Conservation (phyloP, 2,888 invertebrate species). For the Hemicrepidius hirtus region DNA sequence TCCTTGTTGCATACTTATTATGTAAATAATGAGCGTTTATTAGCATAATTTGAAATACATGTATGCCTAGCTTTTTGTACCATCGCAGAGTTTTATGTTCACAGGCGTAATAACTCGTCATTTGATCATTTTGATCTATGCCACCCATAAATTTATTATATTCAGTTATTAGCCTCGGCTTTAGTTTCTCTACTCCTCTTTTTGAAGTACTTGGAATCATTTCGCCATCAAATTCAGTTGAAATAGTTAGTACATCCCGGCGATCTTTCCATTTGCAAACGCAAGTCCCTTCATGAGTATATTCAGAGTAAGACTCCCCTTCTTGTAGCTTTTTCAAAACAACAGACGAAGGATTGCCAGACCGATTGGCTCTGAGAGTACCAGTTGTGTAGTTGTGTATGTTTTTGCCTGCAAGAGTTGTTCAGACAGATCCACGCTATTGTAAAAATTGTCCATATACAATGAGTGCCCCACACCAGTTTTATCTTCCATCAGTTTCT, state of each 20-base stretch:
- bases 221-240: slow-evolving; percentile 19
- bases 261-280: slow-evolving; percentile 51
- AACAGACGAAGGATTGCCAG: background rate
- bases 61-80: slow-evolving; percentile 34
- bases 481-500: slow-evolving; percentile 43
- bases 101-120: slow-evolving; percentile 29
- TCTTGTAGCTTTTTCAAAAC: background rate
- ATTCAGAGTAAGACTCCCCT: background rate
- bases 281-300: slow-evolving; percentile 18
- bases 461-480: slow-evolving; percentile 53
- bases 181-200: slow-evolving; percentile 9
- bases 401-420: slow-evolving; percentile 2
- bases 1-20: slow-evolving; percentile 10
- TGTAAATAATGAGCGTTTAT: slow-evolving; percentile 25
- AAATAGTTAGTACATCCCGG: slow-evolving; percentile 32
- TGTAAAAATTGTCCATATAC: slow-evolving; percentile 56
- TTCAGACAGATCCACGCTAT: slow-evolving; percentile 21
- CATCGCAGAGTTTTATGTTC: slow-evolving; percentile 31
- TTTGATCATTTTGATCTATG: slow-evolving; percentile 31
- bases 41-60: slow-evolving; percentile 33
- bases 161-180: slow-evolving; percentile 17
- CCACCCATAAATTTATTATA: slow-evolving; percentile 39
- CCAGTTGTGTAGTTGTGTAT: background rate
- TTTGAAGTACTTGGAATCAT: background rate
- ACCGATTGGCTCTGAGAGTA: background rate